Percentiles rank a stretch among this genome's conserved stretches.
Conservation (phyloP, 1,140 invertebrate species). For the Anagrus nilaparvatae region DNA sequence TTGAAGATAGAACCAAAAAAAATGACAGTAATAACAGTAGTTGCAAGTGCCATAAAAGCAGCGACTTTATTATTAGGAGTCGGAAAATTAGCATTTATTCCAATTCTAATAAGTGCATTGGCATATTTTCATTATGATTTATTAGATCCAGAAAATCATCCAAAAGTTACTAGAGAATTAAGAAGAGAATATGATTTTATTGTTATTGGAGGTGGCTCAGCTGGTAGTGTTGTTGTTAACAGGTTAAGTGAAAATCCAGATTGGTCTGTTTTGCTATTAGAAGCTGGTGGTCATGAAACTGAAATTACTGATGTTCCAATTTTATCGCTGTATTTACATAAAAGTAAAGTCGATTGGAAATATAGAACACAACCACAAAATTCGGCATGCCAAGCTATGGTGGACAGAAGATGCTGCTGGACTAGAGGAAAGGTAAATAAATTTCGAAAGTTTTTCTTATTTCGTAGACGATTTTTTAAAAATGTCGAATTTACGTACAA, state of each 20-base stretch:
- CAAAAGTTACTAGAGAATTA: slow-evolving; percentile 53
- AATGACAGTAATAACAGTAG: slow-evolving; percentile 37
- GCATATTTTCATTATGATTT: slow-evolving; percentile 79
- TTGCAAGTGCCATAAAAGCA: slow-evolving; percentile 53
- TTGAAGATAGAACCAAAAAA: no score
- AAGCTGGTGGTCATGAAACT: slow-evolving; percentile 79
- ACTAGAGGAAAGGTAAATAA: slow-evolving; percentile 60
- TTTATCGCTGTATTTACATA: slow-evolving; percentile 75
- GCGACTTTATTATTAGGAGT: slow-evolving; percentile 57
- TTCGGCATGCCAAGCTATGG: slow-evolving; percentile 76
- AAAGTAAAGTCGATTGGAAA: slow-evolving; percentile 87
- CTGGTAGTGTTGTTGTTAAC: slow-evolving; percentile 77
- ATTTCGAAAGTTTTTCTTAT: no score
- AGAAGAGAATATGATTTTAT: slow-evolving; percentile 69
- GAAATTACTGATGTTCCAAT: slow-evolving; percentile 74
- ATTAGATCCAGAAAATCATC: slow-evolving; percentile 74
- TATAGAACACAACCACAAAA: slow-evolving; percentile 79
- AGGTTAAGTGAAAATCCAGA: slow-evolving; percentile 67
- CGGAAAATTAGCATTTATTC: slow-evolving; percentile 59
- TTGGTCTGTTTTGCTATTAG: slow-evolving; percentile 73
- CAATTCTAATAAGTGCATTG: slow-evolving; percentile 63
- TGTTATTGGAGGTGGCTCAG: slow-evolving; percentile 73
- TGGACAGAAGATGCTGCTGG: slow-evolving; percentile 70
- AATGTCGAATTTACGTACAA: no score
- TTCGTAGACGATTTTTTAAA: no score